phyloP scores from a whole-genome alignment of 2,113 vertebrate genomes.

The Phalacrocorax aristotelis region DNA sequence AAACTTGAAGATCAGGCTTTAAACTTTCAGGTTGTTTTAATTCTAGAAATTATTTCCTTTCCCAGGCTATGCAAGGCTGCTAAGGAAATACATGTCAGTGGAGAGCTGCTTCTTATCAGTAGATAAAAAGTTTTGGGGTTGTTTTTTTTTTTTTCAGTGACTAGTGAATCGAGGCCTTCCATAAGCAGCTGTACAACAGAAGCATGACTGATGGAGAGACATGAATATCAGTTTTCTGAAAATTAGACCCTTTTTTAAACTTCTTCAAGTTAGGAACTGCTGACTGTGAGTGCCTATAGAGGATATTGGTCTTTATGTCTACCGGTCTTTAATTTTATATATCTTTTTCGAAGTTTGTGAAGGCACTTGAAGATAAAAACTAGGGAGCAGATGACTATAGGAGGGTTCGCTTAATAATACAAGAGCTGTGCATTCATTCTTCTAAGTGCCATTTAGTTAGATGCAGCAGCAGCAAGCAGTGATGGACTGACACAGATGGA shows the following conservation, averaged over 20 bases:
- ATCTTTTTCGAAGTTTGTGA: not conserved
- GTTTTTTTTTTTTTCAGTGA: not conserved
- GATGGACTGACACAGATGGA: not conserved
- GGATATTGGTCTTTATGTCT: not conserved
- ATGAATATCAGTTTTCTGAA: not conserved
- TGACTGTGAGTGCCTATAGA: too few species aligned
- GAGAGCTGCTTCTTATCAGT: not conserved
- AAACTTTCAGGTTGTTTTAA: not conserved
- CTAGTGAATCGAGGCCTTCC: not conserved
- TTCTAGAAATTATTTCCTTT: not conserved
- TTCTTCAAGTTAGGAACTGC: not conserved
- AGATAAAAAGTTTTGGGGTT: not conserved
- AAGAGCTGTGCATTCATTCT: not conserved
- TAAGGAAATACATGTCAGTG: not conserved
- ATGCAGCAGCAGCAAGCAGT: not conserved
- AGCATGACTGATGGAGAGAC: not conserved
- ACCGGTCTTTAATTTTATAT: not conserved
- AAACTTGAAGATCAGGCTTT: not conserved
- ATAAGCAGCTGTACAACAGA: not conserved
- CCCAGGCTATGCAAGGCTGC: not conserved
- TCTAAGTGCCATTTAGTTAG: not conserved
- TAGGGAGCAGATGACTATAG: not conserved
- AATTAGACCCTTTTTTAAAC: not conserved
- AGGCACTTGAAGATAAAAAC: not conserved
- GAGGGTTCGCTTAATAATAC: not conserved